A percentile compares a stretch with the other conserved stretches of the same genome.
These are phyloP conservation scores for Pyrgus malvae DNA, from an alignment of 2,888 invertebrate genomes.

Conservation along the genomic window DNA sequence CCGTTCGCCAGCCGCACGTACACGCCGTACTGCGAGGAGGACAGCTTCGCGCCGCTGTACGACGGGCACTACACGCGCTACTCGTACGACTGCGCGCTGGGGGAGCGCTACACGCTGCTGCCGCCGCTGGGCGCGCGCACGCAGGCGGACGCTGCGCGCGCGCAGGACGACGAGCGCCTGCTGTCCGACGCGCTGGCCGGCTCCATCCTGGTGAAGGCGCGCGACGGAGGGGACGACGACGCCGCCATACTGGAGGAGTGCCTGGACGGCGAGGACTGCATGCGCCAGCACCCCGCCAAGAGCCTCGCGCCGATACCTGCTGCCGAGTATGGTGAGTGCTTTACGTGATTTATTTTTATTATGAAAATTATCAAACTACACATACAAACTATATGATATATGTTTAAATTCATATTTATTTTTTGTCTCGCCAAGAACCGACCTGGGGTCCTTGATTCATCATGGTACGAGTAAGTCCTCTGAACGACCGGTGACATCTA, in stretches of 20 bases:
- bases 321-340: conserved; percentile 51
- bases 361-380: no score
- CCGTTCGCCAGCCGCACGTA: conserved; percentile 40
- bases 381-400: no score
- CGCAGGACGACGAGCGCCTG: conserved; percentile 43
- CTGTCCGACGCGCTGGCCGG: conserved; percentile 49
- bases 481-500: no score
- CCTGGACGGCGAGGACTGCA: conserved; percentile 38
- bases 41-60: conserved; percentile 52
- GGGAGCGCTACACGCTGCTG: conserved; percentile 57
- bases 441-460: no score
- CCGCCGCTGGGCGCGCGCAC: conserved; percentile 56
- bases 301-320: conserved; percentile 48
- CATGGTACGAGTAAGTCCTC: no score
- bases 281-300: conserved; percentile 43
- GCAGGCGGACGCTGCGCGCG: conserved; percentile 47
- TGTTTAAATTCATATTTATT: no score
- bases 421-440: no score
- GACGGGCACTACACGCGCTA: conserved; percentile 58
- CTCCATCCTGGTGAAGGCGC: conserved; percentile 47
- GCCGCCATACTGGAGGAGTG: conserved; percentile 56
- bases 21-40: conserved; percentile 48
- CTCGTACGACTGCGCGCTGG: conserved; percentile 59
- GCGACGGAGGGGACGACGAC: conserved; percentile 41
- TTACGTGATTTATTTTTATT: no score